Conservation (phyloP, 2,888 invertebrate species). For the Thereva unica region DNA sequence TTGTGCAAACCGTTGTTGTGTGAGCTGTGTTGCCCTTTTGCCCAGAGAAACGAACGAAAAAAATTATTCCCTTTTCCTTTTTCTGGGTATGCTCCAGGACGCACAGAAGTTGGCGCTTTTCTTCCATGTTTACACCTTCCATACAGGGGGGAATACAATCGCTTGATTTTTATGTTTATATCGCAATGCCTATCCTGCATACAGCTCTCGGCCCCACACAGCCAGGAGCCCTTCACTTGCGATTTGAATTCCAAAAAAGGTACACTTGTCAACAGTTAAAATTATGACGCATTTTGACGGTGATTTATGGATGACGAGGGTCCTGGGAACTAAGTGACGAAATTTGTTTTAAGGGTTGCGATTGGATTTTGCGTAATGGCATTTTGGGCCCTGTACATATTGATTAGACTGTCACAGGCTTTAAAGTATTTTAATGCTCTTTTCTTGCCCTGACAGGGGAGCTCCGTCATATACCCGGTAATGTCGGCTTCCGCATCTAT, state of each 20-base stretch:
- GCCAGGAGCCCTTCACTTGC: neutral
- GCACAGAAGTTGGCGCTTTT: too few species aligned
- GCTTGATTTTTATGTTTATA: slow-evolving; percentile 27
- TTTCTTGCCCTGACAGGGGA: slow-evolving; percentile 17
- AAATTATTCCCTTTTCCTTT: slow-evolving; percentile 9
- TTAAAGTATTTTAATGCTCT: slow-evolving; percentile 22
- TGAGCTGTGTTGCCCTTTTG: slow-evolving; percentile 4
- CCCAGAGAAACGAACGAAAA: slow-evolving; percentile 7
- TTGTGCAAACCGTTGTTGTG: slow-evolving; percentile 19
- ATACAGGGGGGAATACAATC: neutral
- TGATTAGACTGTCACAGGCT: slow-evolving; percentile 18
- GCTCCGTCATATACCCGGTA: slow-evolving; percentile 7
- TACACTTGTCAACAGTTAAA: slow-evolving; percentile 37
- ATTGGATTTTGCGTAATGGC: slow-evolving; percentile 17
- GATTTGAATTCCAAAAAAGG: slow-evolving; percentile 29
- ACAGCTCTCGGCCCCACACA: too few species aligned
- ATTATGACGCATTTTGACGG: slow-evolving; percentile 37
- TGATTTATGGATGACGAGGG: slow-evolving; percentile 35
- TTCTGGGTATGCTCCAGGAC: neutral
- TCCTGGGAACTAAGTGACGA: slow-evolving; percentile 6
- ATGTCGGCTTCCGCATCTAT: neutral
- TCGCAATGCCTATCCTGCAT: neutral
- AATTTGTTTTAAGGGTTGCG: slow-evolving; percentile 12
- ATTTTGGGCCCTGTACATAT: slow-evolving; percentile 20
- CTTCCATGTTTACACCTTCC: too few species aligned